Base-by-base conservation (phyloP, 2,113 vertebrate genomes). In the Typhlomys cinereus region DNA sequence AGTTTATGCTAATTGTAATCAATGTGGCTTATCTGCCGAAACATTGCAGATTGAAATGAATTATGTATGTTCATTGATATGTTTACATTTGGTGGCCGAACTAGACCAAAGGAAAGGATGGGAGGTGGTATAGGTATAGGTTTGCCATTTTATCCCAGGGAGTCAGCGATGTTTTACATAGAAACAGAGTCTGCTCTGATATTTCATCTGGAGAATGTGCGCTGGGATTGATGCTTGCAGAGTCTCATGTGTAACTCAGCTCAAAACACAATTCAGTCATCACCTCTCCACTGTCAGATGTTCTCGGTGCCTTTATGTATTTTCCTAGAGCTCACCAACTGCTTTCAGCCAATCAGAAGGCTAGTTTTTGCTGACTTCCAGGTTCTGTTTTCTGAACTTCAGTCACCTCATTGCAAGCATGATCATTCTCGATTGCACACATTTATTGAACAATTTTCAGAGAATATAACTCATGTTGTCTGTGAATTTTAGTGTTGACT, bases 381-480 rank as follows among this genome's bases (percentile, higher is more conserved):
- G 25, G 4, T 46, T 90, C 17, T 21, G 1, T 48, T 76, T 81
- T 50, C 48, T 91, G 67, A 89, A 36, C 31, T 9, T 64, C 61
- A 4, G 5, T 85, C 10, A 34, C 73, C 31, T 66, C 21, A 75
- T 13, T 46, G 27, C 59, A 29, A 54, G 27, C 13, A 8, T 44
- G 36, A 61, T n/a, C n/a, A n/a, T n/a, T n/a, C n/a, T n/a, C n/a
- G 5, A 7, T 17, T 0, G 1, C 27, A 50, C 4, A 2, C 1
- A 34, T 7, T 2, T 29, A 48, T 80, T 83, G 85, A 44, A 83
- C 34, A 34, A 81, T 52, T 18, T 57, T 41, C 39, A 17, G 6
- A 4, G 5, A 59, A 15, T 15, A 34, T 61, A 48, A 41, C 21
- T 57, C 36, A 75, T 41, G 48, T 59, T 80, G 29, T 82, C 5